Evolutionary conservation across 92 coral and sea anemone species (phyloP).

Genomic region (Desmophyllum pertusum): DNA sequence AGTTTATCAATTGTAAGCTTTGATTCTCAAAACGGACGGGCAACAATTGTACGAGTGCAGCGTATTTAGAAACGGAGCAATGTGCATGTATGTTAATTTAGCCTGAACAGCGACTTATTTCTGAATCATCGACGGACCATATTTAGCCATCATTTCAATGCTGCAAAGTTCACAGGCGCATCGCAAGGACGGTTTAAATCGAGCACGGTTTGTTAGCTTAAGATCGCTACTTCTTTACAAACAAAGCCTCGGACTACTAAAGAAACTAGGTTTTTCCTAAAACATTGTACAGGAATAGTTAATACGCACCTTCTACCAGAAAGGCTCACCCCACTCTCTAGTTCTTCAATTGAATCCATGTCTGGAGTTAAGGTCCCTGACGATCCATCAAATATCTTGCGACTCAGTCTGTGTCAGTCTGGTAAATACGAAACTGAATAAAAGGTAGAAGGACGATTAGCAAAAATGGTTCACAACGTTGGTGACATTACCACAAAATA

Average conservation of each 20-base stretch:
- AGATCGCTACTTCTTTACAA: too few species aligned
- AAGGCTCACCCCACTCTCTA: neutral
- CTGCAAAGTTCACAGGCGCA: neutral
- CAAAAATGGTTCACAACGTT: neutral
- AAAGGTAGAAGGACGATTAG: neutral
- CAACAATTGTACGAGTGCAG: neutral
- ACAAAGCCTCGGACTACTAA: neutral
- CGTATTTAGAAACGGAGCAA: neutral
- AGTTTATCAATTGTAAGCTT: neutral
- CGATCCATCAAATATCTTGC: neutral
- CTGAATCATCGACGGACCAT: too few species aligned
- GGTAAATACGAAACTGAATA: neutral
- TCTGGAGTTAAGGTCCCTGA: neutral
- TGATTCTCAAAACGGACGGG: neutral
- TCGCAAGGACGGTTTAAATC: too few species aligned
- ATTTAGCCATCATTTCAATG: too few species aligned
- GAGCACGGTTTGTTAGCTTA: too few species aligned
- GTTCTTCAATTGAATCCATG: neutral
- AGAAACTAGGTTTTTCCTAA: neutral
- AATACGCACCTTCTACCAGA: neutral
- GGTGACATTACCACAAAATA: neutral
- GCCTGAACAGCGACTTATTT: neutral
- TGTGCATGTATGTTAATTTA: neutral
- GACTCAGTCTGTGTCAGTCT: neutral
- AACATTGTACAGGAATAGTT: neutral